phyloP scores from a whole-genome alignment of 2,113 vertebrate species.

The Nibea coibor region DNA sequence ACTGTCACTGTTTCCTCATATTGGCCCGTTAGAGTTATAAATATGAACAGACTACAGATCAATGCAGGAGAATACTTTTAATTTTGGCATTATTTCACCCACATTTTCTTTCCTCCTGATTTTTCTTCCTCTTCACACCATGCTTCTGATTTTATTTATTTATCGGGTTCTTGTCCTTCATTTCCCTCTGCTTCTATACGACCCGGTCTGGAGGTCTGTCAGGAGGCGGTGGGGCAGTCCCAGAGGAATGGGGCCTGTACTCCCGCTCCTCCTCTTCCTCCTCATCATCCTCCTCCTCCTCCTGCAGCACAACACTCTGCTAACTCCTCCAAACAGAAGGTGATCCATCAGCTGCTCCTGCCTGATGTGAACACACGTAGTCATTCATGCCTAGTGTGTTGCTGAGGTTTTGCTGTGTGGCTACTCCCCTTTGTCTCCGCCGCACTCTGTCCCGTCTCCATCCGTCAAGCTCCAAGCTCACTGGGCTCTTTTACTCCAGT shows the following conservation, averaged over 20 bases:
- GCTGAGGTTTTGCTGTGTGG: slow-evolving; percentile 23
- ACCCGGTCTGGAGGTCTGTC: slow-evolving; percentile 36
- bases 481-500: background rate
- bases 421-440: background rate
- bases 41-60: no score
- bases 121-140: background rate
- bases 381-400: background rate
- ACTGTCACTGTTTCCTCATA: background rate
- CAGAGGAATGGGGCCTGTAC: slow-evolving; percentile 71
- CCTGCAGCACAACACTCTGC: slow-evolving; percentile 56
- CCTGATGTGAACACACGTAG: slow-evolving; percentile 35
- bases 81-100: background rate
- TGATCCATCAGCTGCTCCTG: slow-evolving; percentile 61
- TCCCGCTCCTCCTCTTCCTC: slow-evolving; percentile 36
- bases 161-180: slow-evolving; percentile 15
- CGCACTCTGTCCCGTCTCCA: background rate
- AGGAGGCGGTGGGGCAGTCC: slow-evolving; percentile 69
- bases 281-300: slow-evolving; percentile 33
- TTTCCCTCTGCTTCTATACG: slow-evolving; percentile 19
- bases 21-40: background rate
- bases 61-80: background rate
- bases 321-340: slow-evolving; percentile 75
- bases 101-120: background rate
- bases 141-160: background rate
- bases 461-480: background rate